Evolutionary conservation across 1,140 invertebrate genomes (phyloP).

Genomic region (Oreohelix idahoensis): DNA sequence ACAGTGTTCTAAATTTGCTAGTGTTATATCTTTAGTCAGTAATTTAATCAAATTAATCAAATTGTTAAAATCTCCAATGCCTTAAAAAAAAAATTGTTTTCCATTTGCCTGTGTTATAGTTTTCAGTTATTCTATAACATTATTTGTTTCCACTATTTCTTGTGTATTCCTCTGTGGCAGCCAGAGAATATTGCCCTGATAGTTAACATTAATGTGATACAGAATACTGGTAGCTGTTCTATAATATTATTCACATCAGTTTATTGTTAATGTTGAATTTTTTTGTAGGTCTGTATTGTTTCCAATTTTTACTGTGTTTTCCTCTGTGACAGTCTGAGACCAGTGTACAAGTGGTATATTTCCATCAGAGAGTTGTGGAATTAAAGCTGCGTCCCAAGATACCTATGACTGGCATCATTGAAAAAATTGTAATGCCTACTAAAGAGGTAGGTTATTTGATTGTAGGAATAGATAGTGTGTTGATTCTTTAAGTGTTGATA

Average conservation of each 20-base stretch:
- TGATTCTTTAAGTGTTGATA: no score
- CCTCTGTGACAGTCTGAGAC: conserved; percentile 3
- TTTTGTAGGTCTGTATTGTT: no score
- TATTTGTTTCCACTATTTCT: background rate
- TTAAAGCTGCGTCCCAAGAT: background rate
- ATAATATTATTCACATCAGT: background rate
- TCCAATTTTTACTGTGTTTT: background rate
- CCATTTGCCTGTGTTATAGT: background rate
- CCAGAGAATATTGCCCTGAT: no score
- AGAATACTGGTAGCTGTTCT: no score
- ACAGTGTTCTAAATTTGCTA: no score
- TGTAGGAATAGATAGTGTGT: background rate
- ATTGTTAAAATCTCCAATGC: no score
- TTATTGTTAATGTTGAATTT: background rate
- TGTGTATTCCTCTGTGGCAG: no score
- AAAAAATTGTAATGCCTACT: background rate
- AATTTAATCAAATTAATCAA: no score
- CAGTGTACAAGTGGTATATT: conserved; percentile 20
- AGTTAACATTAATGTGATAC: no score
- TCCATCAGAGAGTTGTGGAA: background rate
- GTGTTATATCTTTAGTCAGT: no score
- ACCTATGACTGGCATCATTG: background rate
- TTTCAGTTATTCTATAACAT: background rate
- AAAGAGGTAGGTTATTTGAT: conserved; percentile 20
- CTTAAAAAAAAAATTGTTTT: no score